Base-by-base conservation (phyloP, 2,797 vertebrate species). In the Amphiprion clarkii region DNA sequence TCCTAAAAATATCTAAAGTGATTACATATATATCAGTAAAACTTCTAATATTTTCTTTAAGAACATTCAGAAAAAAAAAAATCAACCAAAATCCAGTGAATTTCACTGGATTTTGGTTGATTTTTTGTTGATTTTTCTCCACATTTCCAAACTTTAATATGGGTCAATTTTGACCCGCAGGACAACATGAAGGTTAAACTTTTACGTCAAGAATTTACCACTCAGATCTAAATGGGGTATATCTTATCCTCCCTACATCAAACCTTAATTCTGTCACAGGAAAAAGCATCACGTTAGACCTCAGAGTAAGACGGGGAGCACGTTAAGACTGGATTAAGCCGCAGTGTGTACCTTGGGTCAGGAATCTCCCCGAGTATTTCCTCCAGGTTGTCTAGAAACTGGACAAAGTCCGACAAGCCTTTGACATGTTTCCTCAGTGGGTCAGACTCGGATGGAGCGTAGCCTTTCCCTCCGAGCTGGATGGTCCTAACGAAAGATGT, bases 401-500 rank as follows among this genome's bases (percentile, higher is more conserved):
- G 92, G 89, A 99, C 94, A 39, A 97, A 97, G 74, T 92, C 90
- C 6, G 93, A 95, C 79, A 99, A 92, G 27, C 97, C 98, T 86
- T 99, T 98, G 19, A 96, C 23, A 44, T 99, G 96, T 62, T 85
- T 91, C 93, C 95, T 95, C 79, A 99, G 93, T 51, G 97, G 97
- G 92, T 98, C 95, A 16, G 95, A 95, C 39, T 94, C 91, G 0
- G 95, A 88, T 21, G 97, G 97, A 19, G 96, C 95, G 67, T 96
- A 99, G 31, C 95, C 95, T 87, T 96, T 98, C 27, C 97, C 97
- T 80, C 98, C 97, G 55, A 99, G 96, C 87, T 99, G 96, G 66
- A 97, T 79, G 0, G 92, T 93, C 84, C 98, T 93, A 74, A 99
- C 94, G 72, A 99, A 99, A 6, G 98, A 99, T 0, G 95, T 97